phyloP scores from a whole-genome alignment of 2,113 vertebrate species.

The Gulo gulo region DNA sequence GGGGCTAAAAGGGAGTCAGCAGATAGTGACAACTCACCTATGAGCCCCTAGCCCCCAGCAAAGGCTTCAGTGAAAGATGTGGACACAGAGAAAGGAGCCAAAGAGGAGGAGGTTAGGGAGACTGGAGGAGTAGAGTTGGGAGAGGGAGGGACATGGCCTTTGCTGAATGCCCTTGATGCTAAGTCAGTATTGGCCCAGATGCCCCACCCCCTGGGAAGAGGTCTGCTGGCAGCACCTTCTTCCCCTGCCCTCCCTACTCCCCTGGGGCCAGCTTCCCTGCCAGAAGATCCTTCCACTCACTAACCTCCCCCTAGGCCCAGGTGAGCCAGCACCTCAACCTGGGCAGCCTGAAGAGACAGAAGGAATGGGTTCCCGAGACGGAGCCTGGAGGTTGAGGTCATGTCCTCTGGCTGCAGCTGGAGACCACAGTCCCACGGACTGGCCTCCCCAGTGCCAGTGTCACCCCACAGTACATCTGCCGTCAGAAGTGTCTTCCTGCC shows the following conservation, averaged over 20 bases:
- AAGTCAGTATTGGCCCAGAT: not conserved
- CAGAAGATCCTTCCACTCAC: not conserved
- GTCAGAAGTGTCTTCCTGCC: not conserved
- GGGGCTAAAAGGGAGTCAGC: not conserved
- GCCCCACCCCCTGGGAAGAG: not conserved
- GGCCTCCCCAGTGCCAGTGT: not conserved
- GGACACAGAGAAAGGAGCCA: not conserved
- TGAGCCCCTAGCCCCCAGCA: not conserved
- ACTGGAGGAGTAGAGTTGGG: not conserved
- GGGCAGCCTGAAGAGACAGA: not conserved
- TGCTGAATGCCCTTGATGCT: not conserved
- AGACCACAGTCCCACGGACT: not conserved
- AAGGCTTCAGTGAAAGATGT: not conserved
- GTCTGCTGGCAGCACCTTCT: constrained; percentile 13
- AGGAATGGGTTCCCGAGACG: not conserved
- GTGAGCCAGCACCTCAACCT: not conserved
- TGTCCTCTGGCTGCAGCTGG: not conserved
- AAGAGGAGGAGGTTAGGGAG: not conserved
- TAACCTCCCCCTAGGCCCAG: not conserved
- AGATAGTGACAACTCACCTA: not conserved
- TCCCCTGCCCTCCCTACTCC: not conserved
- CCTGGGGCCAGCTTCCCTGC: not conserved
- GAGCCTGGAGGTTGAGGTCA: not conserved
- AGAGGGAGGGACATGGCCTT: not conserved
- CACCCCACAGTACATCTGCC: not conserved